Evolutionary conservation across 2,797 vertebrate genomes (phyloP), one percentile per base, ranked within the genome.

Genomic region (Bradypus variegatus): DNA sequence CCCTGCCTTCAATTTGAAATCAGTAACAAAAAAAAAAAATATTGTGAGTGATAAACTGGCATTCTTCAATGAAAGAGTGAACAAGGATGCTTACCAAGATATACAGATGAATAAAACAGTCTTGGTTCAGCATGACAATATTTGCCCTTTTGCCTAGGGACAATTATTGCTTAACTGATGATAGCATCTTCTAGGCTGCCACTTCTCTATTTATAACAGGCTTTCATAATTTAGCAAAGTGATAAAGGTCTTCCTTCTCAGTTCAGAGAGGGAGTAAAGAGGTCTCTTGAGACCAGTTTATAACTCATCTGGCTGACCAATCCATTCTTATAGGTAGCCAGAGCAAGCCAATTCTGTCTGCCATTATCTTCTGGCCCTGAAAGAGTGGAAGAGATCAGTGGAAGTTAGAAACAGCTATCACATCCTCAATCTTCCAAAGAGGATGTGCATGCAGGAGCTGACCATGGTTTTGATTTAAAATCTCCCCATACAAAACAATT

Each of bases 1-100:
- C 67, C n/a, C 36, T 33, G 8, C n/a, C 29, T 91, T 94, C 50
- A 90, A 31, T 88, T 79, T 94, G 88, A 89, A 86, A 88, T 85
- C 36, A 84, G 53, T 91, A 60, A 80, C 23, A 16, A 94, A 55
- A 41, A 41, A 41, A 41, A 41, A 45, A 88, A 75, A 62, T 10
- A 69, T 36, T 81, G 21, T 45, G 25, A 89, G 23, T 50, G 27
- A 62, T n/a, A 80, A 8, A 81, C 1, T 33, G 55, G 6, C 14
- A 79, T 92, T 84, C 21, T 90, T 94, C 15, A 75, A n/a, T 27
- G 60, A 87, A 85, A 86, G 31, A 55, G 9, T 76, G 29, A 77
- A 82, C 3, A 7, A 82, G 16, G 31, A 50, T 50, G 50, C 58
- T 93, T 67, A 69, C 27, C 41, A 86, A 72, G 53, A 76, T 4